Base-by-base conservation (phyloP, 2,797 vertebrate genomes). In the Coendou prehensilis region DNA sequence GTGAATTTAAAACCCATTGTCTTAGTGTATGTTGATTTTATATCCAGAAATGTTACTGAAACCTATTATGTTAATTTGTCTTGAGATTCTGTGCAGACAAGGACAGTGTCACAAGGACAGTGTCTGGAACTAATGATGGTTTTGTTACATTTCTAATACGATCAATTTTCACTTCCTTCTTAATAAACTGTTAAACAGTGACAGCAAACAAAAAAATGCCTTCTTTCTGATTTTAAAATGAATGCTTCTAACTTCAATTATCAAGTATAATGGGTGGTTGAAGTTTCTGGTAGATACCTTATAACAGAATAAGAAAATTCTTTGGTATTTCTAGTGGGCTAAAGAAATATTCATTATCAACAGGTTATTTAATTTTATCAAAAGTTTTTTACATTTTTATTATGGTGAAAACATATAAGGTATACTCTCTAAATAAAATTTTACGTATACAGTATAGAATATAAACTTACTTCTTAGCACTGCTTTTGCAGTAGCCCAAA, bases 291-390 rank as follows among this genome's bases (percentile, higher is more conserved):
- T 23, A 71, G 30, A 89, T 17, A 93, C 1, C 18, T 87, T 57
- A 57, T 56, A 91, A 69, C 2, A 63, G 28, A 85, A 33, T 80
- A 85, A 64, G 47, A 57, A 89, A 85, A 23, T 57, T 67, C 33
- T 87, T 61, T 63, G 52, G 9, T 63, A 63, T 64, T 73, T 22
- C 22, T 64, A 37, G 28, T 83, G 76, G 82, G n/a, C 47, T 80
- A 84, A 56, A 47, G 79, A 8, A 89, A 79, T 73, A 88, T 87
- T 96, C n/a, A 61, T 73, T 50, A 75, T n/a, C 26, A 94, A 83
- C 2, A 63, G 23, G 26, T 50, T 71, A 78, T 71, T 67, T 41
- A 47, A 63, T 33, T 91, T 80, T 64, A 87, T 64, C 5, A 73
- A 63, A 91, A 83, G 2, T 7, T 17, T 45, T 71, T 61, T 89